Conservation (phyloP, 2,797 vertebrate species). For the Benthosema pterotum region DNA sequence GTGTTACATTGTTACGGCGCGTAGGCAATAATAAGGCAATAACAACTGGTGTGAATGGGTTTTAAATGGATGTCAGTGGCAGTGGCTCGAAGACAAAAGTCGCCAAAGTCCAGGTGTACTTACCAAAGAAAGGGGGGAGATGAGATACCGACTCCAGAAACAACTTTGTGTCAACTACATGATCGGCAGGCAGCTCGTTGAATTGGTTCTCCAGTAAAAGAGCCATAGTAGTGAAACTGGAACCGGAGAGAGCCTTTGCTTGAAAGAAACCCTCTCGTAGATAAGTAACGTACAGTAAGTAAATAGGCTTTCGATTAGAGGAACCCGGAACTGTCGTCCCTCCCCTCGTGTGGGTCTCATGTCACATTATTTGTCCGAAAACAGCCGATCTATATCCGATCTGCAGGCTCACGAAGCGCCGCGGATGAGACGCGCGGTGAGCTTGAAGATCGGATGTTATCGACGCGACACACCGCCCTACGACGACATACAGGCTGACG, state of each 20-base stretch:
- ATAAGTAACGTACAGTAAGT: not conserved
- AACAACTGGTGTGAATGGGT: too few relatives aligned
- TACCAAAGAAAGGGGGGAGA: slow-evolving; percentile 92
- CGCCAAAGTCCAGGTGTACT: slow-evolving; percentile 62
- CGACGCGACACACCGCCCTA: too few relatives aligned
- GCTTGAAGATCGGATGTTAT: not conserved
- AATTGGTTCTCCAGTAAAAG: slow-evolving; percentile 90
- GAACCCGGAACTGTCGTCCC: slow-evolving; percentile 73
- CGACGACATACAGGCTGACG: too few relatives aligned
- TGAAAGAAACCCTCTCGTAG: not conserved
- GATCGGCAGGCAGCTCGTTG: slow-evolving; percentile 83
- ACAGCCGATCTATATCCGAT: too few relatives aligned
- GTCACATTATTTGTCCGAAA: slow-evolving; percentile 2
- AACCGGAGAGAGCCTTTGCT: not conserved
- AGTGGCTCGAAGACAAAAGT: not conserved
- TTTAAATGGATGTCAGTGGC: too few relatives aligned
- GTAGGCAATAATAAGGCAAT: too few relatives aligned
- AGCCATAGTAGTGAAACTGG: slow-evolving; percentile 80
- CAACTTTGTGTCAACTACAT: slow-evolving; percentile 85
- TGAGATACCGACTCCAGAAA: slow-evolving; percentile 92
- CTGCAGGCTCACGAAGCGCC: too few relatives aligned
- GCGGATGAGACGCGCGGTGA: too few relatives aligned
- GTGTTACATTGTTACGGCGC: too few relatives aligned
- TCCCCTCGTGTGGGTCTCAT: slow-evolving; percentile 25
- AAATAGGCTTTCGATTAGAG: slow-evolving; percentile 22